Percentiles rank a stretch among this genome's conserved stretches.
Conservation (phyloP, 2,113 vertebrate genomes). For the Sebastes fasciatus region DNA sequence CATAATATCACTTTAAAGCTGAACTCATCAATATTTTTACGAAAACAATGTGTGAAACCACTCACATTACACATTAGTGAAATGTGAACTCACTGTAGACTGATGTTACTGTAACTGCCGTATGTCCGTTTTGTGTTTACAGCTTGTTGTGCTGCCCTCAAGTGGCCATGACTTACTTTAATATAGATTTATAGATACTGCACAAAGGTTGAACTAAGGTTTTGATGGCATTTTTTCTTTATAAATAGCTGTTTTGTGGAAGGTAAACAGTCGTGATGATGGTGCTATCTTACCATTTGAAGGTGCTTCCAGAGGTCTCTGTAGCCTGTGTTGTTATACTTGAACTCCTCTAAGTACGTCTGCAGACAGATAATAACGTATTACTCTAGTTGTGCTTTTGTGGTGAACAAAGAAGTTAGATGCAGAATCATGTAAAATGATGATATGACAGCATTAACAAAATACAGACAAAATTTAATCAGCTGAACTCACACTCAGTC, state of each 20-base stretch:
- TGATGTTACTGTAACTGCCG: neutral
- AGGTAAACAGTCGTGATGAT: rapidly evolving
- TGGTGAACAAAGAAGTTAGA: neutral
- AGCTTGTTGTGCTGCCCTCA: neutral
- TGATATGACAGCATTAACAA: neutral
- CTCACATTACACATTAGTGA: neutral
- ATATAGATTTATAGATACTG: neutral
- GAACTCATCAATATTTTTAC: neutral
- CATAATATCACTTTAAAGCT: neutral
- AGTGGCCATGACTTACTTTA: neutral
- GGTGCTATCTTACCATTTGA: constrained; percentile 80
- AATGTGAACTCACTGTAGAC: neutral
- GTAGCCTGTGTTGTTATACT: constrained; percentile 85
- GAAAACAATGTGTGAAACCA: too few relatives aligned
- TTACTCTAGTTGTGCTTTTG: neutral
- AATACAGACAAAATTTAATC: neutral
- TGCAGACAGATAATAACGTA: constrained; percentile 63
- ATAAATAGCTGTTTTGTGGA: too few relatives aligned
- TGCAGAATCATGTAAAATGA: neutral
- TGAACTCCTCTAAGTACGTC: constrained; percentile 87
- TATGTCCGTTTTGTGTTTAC: neutral
- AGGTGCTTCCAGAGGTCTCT: constrained; percentile 88
- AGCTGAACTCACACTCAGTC: constrained; percentile 85
- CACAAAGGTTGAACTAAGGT: neutral
- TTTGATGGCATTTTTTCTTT: neutral